These are phyloP conservation scores for Pachyuromys duprasi DNA, from an alignment of 2,797 vertebrate species.

Conservation along the genomic window DNA sequence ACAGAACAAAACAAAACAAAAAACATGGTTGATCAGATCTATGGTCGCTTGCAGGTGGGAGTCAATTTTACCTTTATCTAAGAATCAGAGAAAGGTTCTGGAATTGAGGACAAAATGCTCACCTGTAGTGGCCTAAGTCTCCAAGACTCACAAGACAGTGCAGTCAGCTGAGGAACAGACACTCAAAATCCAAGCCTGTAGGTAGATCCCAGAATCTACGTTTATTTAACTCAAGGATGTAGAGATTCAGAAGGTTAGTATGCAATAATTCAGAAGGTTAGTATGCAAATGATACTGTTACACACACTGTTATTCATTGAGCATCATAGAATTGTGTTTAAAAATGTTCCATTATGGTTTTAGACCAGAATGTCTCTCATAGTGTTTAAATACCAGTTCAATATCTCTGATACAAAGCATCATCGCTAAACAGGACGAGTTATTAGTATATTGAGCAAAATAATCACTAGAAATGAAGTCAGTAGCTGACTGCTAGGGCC, in stretches of 20 bases:
- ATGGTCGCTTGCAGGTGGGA: background rate
- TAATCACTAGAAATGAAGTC: slow-evolving; percentile 55
- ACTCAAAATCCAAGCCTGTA: background rate
- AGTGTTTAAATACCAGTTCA: slow-evolving; percentile 21
- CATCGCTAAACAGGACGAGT: background rate
- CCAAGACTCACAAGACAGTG: background rate
- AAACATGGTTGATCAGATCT: background rate
- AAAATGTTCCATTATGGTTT: slow-evolving; percentile 41
- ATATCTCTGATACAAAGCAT: background rate
- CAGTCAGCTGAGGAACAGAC: no score
- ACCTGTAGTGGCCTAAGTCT: background rate
- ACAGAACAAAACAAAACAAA: no score
- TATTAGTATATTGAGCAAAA: slow-evolving; percentile 15
- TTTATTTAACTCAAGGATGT: background rate
- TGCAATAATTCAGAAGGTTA: background rate
- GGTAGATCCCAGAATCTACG: background rate
- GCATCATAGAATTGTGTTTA: background rate
- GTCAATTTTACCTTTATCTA: background rate
- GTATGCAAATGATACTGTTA: background rate
- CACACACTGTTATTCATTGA: background rate
- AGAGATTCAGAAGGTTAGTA: background rate
- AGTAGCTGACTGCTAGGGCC: background rate
- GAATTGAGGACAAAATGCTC: background rate
- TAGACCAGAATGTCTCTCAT: background rate
- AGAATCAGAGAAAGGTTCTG: no score